Conservation (phyloP, 2,888 invertebrate genomes). For the Trichopria drosophilae region DNA sequence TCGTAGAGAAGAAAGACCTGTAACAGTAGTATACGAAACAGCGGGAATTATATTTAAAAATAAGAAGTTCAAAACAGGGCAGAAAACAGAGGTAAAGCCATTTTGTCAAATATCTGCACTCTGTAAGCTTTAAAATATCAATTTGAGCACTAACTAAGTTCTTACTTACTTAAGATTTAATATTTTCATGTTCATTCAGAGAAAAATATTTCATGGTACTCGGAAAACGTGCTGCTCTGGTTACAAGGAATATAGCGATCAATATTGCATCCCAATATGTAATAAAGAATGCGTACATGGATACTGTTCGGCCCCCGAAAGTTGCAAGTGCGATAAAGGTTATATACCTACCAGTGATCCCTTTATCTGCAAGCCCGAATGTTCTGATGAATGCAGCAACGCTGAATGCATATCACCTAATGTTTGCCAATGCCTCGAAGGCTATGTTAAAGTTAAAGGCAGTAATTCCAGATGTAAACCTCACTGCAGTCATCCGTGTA, state of each 20-base stretch:
- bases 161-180: background rate
- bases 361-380: too few relatives aligned
- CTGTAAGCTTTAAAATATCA: too few relatives aligned
- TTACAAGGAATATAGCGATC: slow-evolving; percentile 19
- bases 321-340: slow-evolving; percentile 57
- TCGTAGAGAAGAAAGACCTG: too few relatives aligned
- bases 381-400: too few relatives aligned
- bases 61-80: too few relatives aligned
- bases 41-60: too few relatives aligned
- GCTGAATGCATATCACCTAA: too few relatives aligned
- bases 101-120: too few relatives aligned
- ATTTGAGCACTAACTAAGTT: background rate
- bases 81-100: too few relatives aligned
- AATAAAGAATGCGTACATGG: slow-evolving; percentile 49
- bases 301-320: slow-evolving; percentile 52
- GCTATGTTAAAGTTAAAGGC: slow-evolving; percentile 16
- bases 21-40: too few relatives aligned
- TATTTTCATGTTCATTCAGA: background rate
- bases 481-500: slow-evolving; percentile 46
- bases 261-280: slow-evolving; percentile 48
- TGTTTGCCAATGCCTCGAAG: too few relatives aligned
- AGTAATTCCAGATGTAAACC: slow-evolving; percentile 39
- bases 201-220: background rate
- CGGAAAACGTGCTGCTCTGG: slow-evolving; percentile 37
- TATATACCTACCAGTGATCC: too few relatives aligned